Percentiles rank a stretch among this genome's conserved stretches.
phyloP scores from a whole-genome alignment of 2,888 invertebrate genomes.

The Penaeus monodon region DNA sequence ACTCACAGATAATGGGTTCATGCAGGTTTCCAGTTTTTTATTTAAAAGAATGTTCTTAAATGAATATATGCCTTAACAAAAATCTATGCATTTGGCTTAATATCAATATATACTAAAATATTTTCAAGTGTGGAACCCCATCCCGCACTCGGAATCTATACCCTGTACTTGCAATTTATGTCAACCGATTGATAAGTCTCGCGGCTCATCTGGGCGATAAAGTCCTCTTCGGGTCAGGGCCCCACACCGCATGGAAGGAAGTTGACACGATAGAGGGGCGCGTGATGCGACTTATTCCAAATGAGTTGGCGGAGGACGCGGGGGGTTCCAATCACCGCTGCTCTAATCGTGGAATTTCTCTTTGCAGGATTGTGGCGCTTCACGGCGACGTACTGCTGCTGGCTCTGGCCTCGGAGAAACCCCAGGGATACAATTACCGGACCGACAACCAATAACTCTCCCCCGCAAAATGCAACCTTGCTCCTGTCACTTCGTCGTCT shows the following conservation, averaged over 20 bases:
- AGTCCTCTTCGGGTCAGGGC: too few relatives aligned
- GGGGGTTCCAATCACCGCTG: constrained; percentile 10
- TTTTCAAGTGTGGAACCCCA: too few relatives aligned
- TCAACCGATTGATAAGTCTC: too few relatives aligned
- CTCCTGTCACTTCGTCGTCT: constrained; percentile 2
- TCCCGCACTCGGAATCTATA: too few relatives aligned
- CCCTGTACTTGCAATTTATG: too few relatives aligned
- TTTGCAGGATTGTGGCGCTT: constrained; percentile 14
- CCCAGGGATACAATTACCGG: neutral
- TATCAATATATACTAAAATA: too few relatives aligned
- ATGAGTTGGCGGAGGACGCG: neutral
- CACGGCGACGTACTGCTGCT: neutral
- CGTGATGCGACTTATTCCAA: constrained; percentile 12
- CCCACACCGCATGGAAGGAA: neutral
- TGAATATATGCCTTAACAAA: too few relatives aligned
- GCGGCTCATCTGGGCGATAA: too few relatives aligned
- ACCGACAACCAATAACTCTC: neutral
- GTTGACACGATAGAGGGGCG: constrained; percentile 13
- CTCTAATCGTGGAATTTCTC: constrained; percentile 19
- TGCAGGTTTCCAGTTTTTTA: too few relatives aligned
- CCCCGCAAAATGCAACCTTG: neutral
- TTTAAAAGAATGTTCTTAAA: too few relatives aligned
- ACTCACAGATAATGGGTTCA: too few relatives aligned
- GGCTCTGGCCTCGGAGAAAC: neutral
- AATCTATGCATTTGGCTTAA: too few relatives aligned